Evolutionary conservation across 2,113 vertebrate genomes (phyloP), one percentile per base, ranked within the genome.

Genomic region (Notothenia rossii): DNA sequence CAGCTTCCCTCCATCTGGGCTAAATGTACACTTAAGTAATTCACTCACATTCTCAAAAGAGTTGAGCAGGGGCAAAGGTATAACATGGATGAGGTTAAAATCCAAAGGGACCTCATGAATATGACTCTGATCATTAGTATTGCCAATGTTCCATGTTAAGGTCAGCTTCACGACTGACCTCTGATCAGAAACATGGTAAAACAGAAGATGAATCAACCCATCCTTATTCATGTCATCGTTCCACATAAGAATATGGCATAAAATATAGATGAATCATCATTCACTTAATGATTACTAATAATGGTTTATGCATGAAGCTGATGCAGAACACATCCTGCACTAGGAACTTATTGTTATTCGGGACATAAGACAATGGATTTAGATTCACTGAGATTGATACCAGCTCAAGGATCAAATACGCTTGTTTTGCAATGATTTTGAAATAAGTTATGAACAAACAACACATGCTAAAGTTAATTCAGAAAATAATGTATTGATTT

Each of bases 21-120:
- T 83, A 78, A 82, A 80, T 56, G 69, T 79, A 60, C 20, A 2
- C 43, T 67, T 75, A 67, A 89, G 81, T 86, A 75, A 83, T 88
- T 0, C 17, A 29, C 25, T 68, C 61, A 67, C 13, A 67, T 13
- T 33, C 46, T 43, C 49, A 54, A 48, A 36, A 48, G 0, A 77
- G 70, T 13, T 20, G 25, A 51, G 64, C 13, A 14, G 73, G 50
- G 33, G 13, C 77, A 73, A 62, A 83, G 49, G 12, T 45, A 68
- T 68, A 53, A 59, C 46, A 55, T 18, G 22, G 63, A 46, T 51
- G 14, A 63, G 50, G 53, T 58, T 43, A 29, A 76, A 64, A 40
- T 59, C 29, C 64, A 70, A 66, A 68, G 48, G 49, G 55, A 71
- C 18, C 63, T 49, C 46, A 76, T 2, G 12, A 68, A 74, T 56